Base-by-base conservation (phyloP, 1,140 invertebrate genomes). In the Tetranychus urticae region DNA sequence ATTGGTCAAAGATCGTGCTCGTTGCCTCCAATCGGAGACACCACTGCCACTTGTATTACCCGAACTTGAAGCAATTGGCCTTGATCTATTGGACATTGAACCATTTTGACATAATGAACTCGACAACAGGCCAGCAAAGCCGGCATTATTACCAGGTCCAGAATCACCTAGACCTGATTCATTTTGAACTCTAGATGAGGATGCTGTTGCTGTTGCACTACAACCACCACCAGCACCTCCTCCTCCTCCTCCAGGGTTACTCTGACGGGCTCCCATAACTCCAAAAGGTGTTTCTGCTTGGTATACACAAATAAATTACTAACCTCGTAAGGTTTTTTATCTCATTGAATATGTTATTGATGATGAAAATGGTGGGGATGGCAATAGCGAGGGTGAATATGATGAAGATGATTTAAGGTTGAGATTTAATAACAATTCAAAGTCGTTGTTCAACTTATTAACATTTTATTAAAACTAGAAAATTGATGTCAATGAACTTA, bases 1-100 rank as follows among this genome's bases (percentile, higher is more conserved):
- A 63, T 83, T 86, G 56, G 85, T 86, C 62, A 88, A 71, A 31
- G 84, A 86, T 62, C 85, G 77, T 23, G 85, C 84, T 62, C 85
- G 74, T 70, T 87, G 84, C 67, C 85, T 76, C 54, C 60, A 63
- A 63, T 62, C 47, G 34, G 54, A 55, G 12, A 13, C 34, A 31
- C 46, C 46, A 47, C 46, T 8, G 8, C 46, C 7, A n/a, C 46
- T n/a, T 3, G 12, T 8, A 8, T n/a, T n/a, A 23, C n/a, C 50
- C 13, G 7, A 31, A 23, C n/a, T 52, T 52, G 50, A n/a, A 31
- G 50, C n/a, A 12, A 6, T n/a, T 52, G n/a, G 50, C n/a, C 31
- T 52, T 31, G 50, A n/a, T 52, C 50, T n/a, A n/a, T 1, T 52
- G 50, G n/a, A 6, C 14, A n/a, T 31, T n/a, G 50, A 52, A 52